Evolutionary conservation across 2,797 vertebrate genomes (phyloP).

Genomic region (Typhlichthys eigenmanni): DNA sequence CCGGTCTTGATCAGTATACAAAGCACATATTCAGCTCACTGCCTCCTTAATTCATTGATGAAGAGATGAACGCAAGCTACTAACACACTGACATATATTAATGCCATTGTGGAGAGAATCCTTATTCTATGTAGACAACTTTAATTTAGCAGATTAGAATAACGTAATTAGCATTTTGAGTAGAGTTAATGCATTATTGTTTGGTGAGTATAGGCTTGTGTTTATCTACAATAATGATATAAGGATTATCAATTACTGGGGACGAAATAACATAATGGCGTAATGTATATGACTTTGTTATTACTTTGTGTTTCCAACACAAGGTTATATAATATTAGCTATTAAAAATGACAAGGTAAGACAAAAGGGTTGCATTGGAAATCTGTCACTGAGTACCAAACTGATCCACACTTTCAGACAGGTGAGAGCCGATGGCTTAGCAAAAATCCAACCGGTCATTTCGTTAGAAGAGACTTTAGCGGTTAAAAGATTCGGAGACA

Average conservation of each 20-base stretch:
- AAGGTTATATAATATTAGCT: neutral
- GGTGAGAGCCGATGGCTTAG: constrained; percentile 49
- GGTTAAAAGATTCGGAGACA: constrained; percentile 55
- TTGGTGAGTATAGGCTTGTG: too few species aligned
- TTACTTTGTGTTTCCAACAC: neutral
- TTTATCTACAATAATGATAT: too few species aligned
- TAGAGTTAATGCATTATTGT: too few species aligned
- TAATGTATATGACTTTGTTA: too few species aligned
- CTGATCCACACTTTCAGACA: constrained; percentile 44
- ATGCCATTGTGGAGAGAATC: neutral
- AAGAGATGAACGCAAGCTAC: constrained; percentile 46
- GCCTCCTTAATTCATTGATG: constrained; percentile 41
- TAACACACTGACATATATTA: constrained; percentile 27
- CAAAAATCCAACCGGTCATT: constrained; percentile 65
- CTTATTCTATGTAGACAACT: too few species aligned
- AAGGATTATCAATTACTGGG: too few species aligned
- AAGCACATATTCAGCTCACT: constrained; percentile 64
- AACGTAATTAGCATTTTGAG: too few species aligned
- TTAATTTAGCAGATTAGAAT: too few species aligned
- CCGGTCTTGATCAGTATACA: constrained; percentile 54
- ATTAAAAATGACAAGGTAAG: constrained; percentile 31
- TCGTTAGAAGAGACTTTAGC: constrained; percentile 51
- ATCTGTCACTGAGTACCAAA: constrained; percentile 56
- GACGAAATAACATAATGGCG: too few species aligned
- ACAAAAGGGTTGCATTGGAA: constrained; percentile 37